A percentile compares a stretch with the other conserved stretches of the same genome.
These are phyloP conservation scores for Ectropis crepuscularia DNA, from an alignment of 2,888 invertebrate genomes.

Conservation along the genomic window DNA sequence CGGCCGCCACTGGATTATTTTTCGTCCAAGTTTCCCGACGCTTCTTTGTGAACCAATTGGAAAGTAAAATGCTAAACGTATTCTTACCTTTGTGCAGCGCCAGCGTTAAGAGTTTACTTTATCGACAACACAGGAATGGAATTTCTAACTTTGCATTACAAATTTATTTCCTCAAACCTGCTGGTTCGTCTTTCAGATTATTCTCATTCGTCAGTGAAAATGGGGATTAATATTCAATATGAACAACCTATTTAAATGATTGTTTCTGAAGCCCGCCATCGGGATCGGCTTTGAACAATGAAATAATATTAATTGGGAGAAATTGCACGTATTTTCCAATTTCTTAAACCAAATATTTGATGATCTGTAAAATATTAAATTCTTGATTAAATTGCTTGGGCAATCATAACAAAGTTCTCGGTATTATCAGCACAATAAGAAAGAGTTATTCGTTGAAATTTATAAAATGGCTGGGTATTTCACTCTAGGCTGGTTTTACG, in stretches of 20 bases:
- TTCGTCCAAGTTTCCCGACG: conserved; percentile 60
- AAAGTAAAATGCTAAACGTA: conserved; percentile 73
- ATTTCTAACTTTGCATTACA: conserved; percentile 84
- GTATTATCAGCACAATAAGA: conserved; percentile 13
- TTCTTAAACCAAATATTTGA: conserved; percentile 65
- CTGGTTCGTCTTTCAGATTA: conserved; percentile 74
- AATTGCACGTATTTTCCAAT: conserved; percentile 66
- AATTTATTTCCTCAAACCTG: conserved; percentile 78
- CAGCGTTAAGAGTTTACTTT: conserved; percentile 74
- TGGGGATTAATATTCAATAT: conserved; percentile 83
- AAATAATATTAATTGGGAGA: conserved; percentile 69
- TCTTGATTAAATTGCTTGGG: conserved; percentile 47
- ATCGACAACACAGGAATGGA: conserved; percentile 79
- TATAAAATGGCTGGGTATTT: not conserved
- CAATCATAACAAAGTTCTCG: conserved; percentile 24
- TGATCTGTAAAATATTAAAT: conserved; percentile 64
- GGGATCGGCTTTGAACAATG: conserved; percentile 65
- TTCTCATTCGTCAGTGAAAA: conserved; percentile 82
- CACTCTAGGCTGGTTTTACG: not conserved
- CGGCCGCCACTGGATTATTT: conserved; percentile 72
- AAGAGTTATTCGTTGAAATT: conserved; percentile 13
- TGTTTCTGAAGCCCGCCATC: conserved; percentile 71
- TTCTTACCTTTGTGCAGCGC: conserved; percentile 72
- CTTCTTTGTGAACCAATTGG: conserved; percentile 64
- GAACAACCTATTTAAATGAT: conserved; percentile 82